Base-by-base conservation (phyloP, 2,797 vertebrate genomes). In the Okamejei kenojei region DNA sequence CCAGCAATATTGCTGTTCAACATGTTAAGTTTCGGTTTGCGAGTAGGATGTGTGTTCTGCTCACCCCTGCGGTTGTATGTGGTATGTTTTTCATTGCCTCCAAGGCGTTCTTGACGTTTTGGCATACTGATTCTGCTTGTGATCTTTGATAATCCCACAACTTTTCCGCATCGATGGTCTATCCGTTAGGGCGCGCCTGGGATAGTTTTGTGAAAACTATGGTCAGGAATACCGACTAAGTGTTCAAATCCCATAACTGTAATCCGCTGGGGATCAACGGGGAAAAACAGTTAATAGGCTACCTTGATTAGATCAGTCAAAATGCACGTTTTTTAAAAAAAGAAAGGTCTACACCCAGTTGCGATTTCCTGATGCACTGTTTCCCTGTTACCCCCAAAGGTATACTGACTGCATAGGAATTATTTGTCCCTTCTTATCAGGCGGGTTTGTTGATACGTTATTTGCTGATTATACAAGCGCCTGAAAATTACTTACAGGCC, bases 61-160 rank as follows among this genome's bases (percentile, higher is more conserved):
- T 92, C 90, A 92, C 90, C 90, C 90, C 35, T 92, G 90, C 76
- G 90, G 90, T 76, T 68, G 90, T 54, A 45, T 76, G 90, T 92
- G 68, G 90, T 74, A 92, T 74, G 68, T 26, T 86, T 86, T 29
- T n/a, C 58, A 65, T 88, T 35, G 58, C 84, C 63, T 68, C 6
- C 15, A 68, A 88, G 65, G 68, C 65, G 58, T 92, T 92, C 88
- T 92, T 73, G 76, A 73, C 68, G 71, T 74, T 54, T 71, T 91
- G 32, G 90, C 71, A 91, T 73, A 21, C 90, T 74, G 68, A 92
- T 73, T 74, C 35, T 1, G 26, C 45, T 21, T n/a, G 2, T 84
- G 81, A 84, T 78, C 77, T 35, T 88, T 35, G 32, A 35, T 88
- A 88, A 32, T 88, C n/a, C 65, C 35, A 21, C 84, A 88, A 35